phyloP scores from a whole-genome alignment of 2,113 vertebrate genomes.

The Rhinopomastus cyanomelas region DNA sequence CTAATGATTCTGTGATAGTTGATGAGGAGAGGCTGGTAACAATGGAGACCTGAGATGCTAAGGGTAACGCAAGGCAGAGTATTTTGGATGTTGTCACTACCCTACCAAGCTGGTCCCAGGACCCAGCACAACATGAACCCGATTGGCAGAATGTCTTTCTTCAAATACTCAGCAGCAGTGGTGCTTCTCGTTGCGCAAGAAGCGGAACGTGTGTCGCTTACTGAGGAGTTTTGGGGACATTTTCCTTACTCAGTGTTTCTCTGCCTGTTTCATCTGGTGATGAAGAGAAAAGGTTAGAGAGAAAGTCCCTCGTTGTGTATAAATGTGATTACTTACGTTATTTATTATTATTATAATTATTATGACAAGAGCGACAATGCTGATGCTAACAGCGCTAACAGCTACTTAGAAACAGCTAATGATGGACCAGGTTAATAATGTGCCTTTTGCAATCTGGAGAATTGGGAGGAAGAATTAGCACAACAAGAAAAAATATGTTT shows the following conservation, averaged over 20 bases:
- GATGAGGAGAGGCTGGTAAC: background rate
- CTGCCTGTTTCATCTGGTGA: background rate
- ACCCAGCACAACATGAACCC: rapidly evolving
- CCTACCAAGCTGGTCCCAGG: background rate
- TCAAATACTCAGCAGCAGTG: background rate
- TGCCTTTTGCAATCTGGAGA: background rate
- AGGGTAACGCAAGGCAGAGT: background rate
- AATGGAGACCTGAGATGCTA: background rate
- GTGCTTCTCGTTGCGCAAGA: background rate
- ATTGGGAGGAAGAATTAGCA: background rate
- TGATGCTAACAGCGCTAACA: background rate
- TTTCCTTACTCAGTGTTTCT: background rate
- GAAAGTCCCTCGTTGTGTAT: background rate
- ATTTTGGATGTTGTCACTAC: background rate
- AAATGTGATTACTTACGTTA: background rate
- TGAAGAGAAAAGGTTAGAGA: background rate
- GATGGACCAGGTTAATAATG: background rate
- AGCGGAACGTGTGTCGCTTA: rapidly evolving
- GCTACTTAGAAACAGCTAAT: background rate
- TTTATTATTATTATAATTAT: background rate
- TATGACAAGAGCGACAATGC: background rate
- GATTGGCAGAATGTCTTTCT: background rate
- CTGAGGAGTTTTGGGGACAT: background rate
- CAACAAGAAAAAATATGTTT: background rate
- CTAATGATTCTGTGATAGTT: too few species aligned